These are phyloP conservation scores for Acrocera orbiculus DNA, from an alignment of 2,888 invertebrate genomes.

Conservation along the genomic window DNA sequence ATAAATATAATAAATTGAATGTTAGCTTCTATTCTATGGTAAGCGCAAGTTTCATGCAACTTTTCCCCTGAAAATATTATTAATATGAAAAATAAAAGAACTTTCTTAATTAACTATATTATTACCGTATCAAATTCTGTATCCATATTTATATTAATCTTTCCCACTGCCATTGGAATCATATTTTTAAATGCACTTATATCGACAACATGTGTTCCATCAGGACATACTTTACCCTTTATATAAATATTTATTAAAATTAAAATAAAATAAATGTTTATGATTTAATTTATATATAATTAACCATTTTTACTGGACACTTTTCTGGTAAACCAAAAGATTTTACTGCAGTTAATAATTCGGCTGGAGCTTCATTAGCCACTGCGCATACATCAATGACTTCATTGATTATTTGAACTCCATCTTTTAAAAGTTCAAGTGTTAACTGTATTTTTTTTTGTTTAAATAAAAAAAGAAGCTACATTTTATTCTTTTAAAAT, in stretches of 20 bases:
- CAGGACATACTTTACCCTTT: slow-evolving; percentile 26
- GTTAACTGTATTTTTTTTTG: not conserved
- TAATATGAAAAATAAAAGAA: not conserved
- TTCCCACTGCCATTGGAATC: slow-evolving; percentile 30
- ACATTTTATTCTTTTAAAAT: not conserved
- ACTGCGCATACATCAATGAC: slow-evolving; percentile 29
- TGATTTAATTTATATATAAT: not conserved
- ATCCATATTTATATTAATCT: slow-evolving; percentile 23
- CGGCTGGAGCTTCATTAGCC: slow-evolving; percentile 14
- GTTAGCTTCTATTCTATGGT: no score
- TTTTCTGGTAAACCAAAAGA: slow-evolving; percentile 28
- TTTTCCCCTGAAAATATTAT: slow-evolving; percentile 22
- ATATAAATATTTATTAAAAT: not conserved
- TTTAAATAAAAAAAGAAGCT: not conserved
- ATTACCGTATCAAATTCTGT: slow-evolving; percentile 31
- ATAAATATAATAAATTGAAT: no score
- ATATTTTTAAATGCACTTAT: slow-evolving; percentile 31
- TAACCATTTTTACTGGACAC: slow-evolving; percentile 30
- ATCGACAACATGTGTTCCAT: slow-evolving; percentile 24
- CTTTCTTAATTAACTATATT: slow-evolving; percentile 10
- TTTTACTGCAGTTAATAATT: slow-evolving; percentile 21
- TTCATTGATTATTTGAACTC: slow-evolving; percentile 29
- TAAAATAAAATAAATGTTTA: not conserved
- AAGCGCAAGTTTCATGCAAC: no score
- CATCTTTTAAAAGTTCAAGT: slow-evolving; percentile 22